Base-by-base conservation (phyloP, 2,797 vertebrate species). In the Nothura maculosa region DNA sequence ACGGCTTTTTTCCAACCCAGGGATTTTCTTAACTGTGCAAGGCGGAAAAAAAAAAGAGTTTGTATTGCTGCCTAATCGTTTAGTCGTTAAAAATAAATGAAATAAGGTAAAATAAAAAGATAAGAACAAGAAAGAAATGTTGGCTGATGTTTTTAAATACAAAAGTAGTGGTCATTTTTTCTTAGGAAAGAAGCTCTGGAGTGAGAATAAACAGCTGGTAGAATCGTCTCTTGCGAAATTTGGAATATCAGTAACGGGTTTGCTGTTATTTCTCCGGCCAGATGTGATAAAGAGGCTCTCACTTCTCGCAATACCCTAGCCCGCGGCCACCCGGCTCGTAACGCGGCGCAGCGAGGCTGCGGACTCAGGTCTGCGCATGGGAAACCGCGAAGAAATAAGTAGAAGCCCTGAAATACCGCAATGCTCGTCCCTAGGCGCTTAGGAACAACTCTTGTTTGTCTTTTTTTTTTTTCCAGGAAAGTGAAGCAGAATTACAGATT, bases 181-280 rank as follows among this genome's bases (percentile, higher is more conserved):
- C 2, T 50, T 9, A 11, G 48, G 24, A 16, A 32, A 34, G 27
- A 42, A 34, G n/a, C 45, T 48, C 16, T 24, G 22, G n/a, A 34
- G 24, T 48, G 45, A n/a, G 27, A 45, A 12, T 6, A 61, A 12
- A 9, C 27, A 69, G 52, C 32, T 52, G 30, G 8, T 17, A 24
- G 7, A 27, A 14, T 8, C 6, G 22, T 10, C 84, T 14, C 32
- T 25, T 27, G 34, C 22, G 76, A 4, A 76, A 6, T 38, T 3
- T 12, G 75, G 8, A n/a, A 14, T 43, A 12, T 3, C 47, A 9
- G 43, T 25, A 34, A 57, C 24, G 74, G 14, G 4, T 73, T 34
- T 48, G 30, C 2, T 15, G 1, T 58, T 8, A 2, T 2, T 21
- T n/a, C 34, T 42, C 36, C 24, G 55, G 10, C 12, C 18, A n/a